A percentile compares a stretch with the other conserved stretches of the same genome.
These are phyloP conservation scores for Nasonovia ribisnigri DNA, from an alignment of 2,888 invertebrate genomes.

Conservation along the genomic window DNA sequence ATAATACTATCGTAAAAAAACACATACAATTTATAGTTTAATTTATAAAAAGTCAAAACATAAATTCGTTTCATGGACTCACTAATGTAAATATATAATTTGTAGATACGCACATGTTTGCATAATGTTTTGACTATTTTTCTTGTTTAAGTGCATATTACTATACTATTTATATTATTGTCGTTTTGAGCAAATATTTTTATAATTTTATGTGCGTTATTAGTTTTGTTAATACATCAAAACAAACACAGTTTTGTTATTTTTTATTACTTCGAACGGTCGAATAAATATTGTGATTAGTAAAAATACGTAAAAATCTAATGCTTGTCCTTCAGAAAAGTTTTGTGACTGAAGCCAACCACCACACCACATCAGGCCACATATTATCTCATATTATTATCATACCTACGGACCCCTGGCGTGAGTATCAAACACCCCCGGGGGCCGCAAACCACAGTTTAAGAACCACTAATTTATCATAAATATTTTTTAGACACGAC, in stretches of 20 bases:
- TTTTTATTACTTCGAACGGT: not conserved
- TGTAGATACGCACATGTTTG: not conserved
- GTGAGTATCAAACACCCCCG: too few relatives aligned
- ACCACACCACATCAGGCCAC: too few relatives aligned
- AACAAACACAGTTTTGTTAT: not conserved
- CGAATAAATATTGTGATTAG: too few relatives aligned
- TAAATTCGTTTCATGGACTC: not conserved
- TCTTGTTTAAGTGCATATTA: not conserved
- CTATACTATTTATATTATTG: not conserved
- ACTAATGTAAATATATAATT: not conserved
- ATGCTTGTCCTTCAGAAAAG: too few relatives aligned
- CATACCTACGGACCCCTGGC: too few relatives aligned
- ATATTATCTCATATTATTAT: too few relatives aligned
- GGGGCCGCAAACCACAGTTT: too few relatives aligned
- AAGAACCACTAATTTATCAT: too few relatives aligned
- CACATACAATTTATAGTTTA: not conserved
- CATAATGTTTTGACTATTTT: not conserved
- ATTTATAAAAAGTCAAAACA: not conserved
- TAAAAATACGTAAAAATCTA: too few relatives aligned
- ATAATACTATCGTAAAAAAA: not conserved
- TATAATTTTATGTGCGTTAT: not conserved
- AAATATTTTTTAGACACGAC: too few relatives aligned
- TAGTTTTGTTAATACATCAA: not conserved
- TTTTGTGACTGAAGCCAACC: too few relatives aligned
- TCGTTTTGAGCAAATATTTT: not conserved